These are phyloP conservation scores for Basileuterus tristriatus DNA, from an alignment of 2,797 vertebrate genomes.

Conservation along the genomic window DNA sequence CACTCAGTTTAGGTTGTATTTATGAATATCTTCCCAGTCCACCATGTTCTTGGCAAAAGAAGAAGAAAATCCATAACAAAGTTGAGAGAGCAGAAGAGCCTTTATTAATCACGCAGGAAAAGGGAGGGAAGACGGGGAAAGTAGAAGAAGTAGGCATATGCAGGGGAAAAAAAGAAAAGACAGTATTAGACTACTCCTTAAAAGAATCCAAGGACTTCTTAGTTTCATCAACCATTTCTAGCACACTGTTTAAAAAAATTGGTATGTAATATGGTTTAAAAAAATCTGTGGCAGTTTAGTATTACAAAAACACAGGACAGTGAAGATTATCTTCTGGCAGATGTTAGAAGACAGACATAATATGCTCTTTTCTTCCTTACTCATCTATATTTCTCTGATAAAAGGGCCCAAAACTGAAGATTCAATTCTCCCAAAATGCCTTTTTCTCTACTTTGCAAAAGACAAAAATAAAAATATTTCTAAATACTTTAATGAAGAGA, in stretches of 20 bases:
- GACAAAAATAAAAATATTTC: background rate
- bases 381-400: background rate
- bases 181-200: background rate
- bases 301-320: background rate
- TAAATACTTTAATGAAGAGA: background rate
- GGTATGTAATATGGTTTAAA: background rate
- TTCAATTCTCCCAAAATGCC: background rate
- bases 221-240: background rate
- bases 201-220: background rate
- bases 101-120: background rate
- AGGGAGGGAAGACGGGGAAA: background rate
- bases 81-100: background rate
- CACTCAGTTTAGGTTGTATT: constrained; percentile 13
- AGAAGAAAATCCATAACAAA: background rate
- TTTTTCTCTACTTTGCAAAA: background rate
- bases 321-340: background rate
- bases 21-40: background rate
- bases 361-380: background rate
- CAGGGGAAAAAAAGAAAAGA: background rate
- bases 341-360: background rate
- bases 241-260: background rate
- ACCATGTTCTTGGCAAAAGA: background rate
- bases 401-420: background rate
- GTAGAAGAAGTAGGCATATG: background rate
- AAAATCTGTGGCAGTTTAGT: background rate